phyloP scores from a whole-genome alignment of 2,113 vertebrate genomes.

The Thamnophis sirtalis region DNA sequence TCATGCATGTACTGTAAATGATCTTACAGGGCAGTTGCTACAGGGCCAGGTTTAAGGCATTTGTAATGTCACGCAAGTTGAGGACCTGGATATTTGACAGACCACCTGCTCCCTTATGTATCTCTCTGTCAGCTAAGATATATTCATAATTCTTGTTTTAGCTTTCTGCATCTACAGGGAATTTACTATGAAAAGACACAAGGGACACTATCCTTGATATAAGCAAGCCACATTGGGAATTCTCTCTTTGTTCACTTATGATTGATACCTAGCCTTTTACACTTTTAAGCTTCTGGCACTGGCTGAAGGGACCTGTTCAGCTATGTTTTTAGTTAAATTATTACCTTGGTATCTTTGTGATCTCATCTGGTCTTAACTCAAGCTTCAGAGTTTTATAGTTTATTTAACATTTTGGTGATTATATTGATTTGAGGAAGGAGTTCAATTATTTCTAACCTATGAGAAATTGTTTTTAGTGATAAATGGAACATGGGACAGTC shows the following conservation, averaged over 20 bases:
- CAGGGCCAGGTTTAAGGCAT: background rate
- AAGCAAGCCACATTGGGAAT: background rate
- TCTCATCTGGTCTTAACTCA: background rate
- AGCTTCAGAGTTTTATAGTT: background rate
- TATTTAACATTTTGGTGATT: background rate
- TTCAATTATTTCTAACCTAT: background rate
- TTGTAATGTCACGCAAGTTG: background rate
- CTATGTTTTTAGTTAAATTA: background rate
- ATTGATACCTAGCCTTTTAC: background rate
- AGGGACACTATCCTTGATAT: background rate
- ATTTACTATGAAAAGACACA: background rate
- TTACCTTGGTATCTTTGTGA: background rate
- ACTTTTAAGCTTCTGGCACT: background rate
- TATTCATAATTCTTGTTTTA: background rate
- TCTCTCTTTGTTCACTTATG: background rate
- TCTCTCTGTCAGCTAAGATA: background rate
- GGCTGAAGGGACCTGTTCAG: background rate
- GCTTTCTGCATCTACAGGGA: background rate
- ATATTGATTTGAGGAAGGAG: background rate
- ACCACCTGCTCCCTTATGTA: background rate
- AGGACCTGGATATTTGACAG: background rate
- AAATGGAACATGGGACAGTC: background rate
- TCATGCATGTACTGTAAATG: background rate
- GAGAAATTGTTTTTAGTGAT: background rate
- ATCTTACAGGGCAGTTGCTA: background rate